Percentiles rank a stretch among this genome's conserved stretches.
Conservation (phyloP, 2,113 vertebrate genomes). For the Archilochus colubris region DNA sequence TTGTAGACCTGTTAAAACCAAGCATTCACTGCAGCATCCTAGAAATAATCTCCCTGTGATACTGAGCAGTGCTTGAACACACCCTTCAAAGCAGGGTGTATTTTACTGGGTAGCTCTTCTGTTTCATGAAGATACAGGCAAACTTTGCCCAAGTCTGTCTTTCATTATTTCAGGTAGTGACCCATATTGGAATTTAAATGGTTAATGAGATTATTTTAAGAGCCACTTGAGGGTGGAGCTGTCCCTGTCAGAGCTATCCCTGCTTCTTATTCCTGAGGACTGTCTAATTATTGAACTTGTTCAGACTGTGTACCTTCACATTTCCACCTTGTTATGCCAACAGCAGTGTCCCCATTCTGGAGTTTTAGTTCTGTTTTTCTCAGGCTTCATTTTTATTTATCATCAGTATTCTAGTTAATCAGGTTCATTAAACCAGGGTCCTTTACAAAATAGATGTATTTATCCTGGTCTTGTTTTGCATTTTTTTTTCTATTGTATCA, state of each 20-base stretch:
- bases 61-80: background rate
- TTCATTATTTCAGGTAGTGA: background rate
- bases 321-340: conserved; percentile 14
- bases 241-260: background rate
- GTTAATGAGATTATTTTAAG: conserved; percentile 36
- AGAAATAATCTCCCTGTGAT: background rate
- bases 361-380: background rate
- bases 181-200: background rate
- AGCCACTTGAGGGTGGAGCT: conserved; percentile 34
- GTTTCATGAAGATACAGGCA: background rate
- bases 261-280: conserved; percentile 8
- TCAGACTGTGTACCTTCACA: conserved; percentile 38
- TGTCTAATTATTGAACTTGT: conserved; percentile 50
- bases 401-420: background rate
- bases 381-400: background rate
- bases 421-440: background rate
- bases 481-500: background rate
- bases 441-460: background rate
- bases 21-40: background rate
- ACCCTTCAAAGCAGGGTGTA: background rate
- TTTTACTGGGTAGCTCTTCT: background rate
- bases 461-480: background rate
- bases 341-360: background rate
- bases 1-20: background rate
- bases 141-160: background rate